Percentiles rank a stretch among this genome's conserved stretches.
Conservation (phyloP, 2,797 vertebrate species). For the Oreochromis mossambicus region DNA sequence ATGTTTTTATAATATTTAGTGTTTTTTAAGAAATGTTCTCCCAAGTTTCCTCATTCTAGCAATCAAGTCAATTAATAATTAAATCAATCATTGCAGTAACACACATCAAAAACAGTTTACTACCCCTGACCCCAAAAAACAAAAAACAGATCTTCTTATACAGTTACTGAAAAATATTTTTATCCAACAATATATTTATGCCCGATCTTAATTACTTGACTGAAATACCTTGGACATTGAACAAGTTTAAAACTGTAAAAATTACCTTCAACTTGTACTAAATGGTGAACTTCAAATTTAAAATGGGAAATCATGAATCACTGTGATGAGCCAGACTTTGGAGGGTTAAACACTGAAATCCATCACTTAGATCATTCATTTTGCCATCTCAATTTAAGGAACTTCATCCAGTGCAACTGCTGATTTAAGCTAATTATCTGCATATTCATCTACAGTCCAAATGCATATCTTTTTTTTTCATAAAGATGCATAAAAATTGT, state of each 20-base stretch:
- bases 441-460: background rate
- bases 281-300: background rate
- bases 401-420: background rate
- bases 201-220: background rate
- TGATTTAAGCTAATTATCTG: background rate
- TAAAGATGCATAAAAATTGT: background rate
- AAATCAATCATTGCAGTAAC: background rate
- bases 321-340: background rate
- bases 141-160: background rate
- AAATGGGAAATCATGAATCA: background rate
- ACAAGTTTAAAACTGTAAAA: background rate
- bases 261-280: background rate
- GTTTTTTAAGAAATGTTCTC: background rate
- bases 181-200: background rate
- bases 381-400: background rate
- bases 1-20: background rate
- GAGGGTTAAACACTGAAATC: background rate
- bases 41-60: background rate
- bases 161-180: background rate
- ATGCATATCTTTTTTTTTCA: background rate
- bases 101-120: background rate
- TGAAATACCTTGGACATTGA: background rate
- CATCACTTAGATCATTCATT: background rate
- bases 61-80: background rate
- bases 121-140: accelerated